Percentiles rank a stretch among this genome's conserved stretches.
Evolutionary conservation across 2,113 vertebrate genomes (phyloP).

Genomic region (Falcunculus frontatus): DNA sequence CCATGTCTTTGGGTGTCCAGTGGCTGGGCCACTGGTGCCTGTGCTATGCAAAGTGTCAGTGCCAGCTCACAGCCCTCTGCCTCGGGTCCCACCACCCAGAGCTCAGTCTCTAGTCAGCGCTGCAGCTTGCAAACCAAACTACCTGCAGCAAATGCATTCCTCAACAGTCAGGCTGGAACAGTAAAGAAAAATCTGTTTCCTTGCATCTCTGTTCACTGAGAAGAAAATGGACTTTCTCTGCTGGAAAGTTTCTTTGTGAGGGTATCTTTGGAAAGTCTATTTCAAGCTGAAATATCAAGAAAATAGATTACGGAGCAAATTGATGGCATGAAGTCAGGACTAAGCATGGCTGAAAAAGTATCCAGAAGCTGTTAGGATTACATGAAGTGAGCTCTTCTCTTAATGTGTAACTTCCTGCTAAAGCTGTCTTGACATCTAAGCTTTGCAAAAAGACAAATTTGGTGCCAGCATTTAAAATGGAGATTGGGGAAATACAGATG

Average conservation of each 20-base stretch:
- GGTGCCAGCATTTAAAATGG: not conserved
- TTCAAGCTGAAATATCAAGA: not conserved
- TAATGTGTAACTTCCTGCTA: not conserved
- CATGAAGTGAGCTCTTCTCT: not conserved
- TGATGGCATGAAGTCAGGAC: not conserved
- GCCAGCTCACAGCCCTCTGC: not conserved
- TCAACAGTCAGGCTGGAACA: not conserved
- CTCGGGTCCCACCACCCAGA: not conserved
- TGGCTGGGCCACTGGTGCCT: not conserved
- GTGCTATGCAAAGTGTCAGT: not conserved
- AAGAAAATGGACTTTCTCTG: not conserved
- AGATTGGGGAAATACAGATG: not conserved
- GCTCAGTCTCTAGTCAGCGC: not conserved
- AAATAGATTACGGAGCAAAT: not conserved
- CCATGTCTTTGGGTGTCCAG: fast-evolving
- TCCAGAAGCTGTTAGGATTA: not conserved
- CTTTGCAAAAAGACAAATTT: not conserved
- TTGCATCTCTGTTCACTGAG: not conserved
- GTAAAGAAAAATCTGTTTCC: not conserved
- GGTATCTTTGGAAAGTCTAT: not conserved
- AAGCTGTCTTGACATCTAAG: not conserved
- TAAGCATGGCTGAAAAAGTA: not conserved
- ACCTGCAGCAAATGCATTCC: not conserved
- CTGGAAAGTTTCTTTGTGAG: not conserved
- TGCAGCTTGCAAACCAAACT: not conserved